These are phyloP conservation scores for Hozukius guyotensis DNA, from an alignment of 2,797 vertebrate genomes.

Conservation along the genomic window DNA sequence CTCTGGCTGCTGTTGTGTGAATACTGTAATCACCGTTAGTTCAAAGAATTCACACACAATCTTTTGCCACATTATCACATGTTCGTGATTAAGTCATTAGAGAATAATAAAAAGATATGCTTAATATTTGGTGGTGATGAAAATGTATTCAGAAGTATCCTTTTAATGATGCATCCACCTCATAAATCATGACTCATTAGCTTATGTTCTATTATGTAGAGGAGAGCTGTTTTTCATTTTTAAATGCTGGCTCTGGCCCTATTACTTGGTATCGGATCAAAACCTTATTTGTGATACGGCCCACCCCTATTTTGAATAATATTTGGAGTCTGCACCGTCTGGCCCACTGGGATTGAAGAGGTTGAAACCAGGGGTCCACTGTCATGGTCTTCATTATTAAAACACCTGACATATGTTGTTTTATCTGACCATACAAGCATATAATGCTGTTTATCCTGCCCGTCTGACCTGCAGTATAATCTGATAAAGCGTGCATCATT, in stretches of 20 bases:
- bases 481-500: constrained; percentile 33
- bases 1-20: no score
- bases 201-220: no score
- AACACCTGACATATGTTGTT: neutral
- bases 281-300: neutral
- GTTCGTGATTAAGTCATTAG: neutral
- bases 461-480: constrained; percentile 19
- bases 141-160: neutral
- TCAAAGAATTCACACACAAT: neutral
- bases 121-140: neutral
- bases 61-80: neutral
- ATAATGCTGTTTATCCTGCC: neutral
- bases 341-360: neutral
- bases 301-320: neutral
- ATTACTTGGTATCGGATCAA: neutral
- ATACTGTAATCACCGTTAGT: neutral
- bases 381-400: neutral
- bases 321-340: neutral
- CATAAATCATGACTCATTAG: neutral
- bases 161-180: neutral
- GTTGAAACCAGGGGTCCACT: neutral
- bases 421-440: neutral
- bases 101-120: neutral
- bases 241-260: neutral
- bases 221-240: neutral